Conservation (phyloP, 2,888 invertebrate species). For the Malachius bipustulatus region DNA sequence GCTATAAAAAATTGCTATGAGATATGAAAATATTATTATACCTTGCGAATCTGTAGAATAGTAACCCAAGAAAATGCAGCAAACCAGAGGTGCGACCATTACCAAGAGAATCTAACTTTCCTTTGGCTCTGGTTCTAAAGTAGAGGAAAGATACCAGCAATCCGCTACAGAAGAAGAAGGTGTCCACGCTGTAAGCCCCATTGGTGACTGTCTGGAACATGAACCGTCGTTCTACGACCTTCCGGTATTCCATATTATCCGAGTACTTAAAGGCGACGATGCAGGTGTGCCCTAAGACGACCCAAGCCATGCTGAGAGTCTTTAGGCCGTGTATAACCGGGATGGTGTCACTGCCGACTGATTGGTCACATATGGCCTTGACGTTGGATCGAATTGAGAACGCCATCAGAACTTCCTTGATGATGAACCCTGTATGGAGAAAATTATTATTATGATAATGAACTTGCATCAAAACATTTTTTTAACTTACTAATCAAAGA, state of each 20-base stretch:
- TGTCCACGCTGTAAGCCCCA: constrained; percentile 70
- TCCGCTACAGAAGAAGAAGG: constrained; percentile 72
- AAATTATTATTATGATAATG: too few relatives aligned
- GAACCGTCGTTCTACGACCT: constrained; percentile 63
- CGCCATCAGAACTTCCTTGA: constrained; percentile 60
- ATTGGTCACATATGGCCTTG: constrained; percentile 67
- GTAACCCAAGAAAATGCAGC: constrained; percentile 62
- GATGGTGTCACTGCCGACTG: constrained; percentile 68
- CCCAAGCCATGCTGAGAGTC: constrained; percentile 52
- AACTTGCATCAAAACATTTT: too few relatives aligned
- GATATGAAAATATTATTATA: constrained; percentile 25
- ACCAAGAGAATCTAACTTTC: constrained; percentile 52
- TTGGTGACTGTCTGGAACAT: constrained; percentile 69
- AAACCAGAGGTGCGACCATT: constrained; percentile 52
- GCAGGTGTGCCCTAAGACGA: constrained; percentile 61
- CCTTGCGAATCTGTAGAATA: constrained; percentile 68
- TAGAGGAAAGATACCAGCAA: constrained; percentile 76
- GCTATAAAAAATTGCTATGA: neutral
- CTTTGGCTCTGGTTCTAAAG: constrained; percentile 66
- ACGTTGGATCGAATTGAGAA: constrained; percentile 68
- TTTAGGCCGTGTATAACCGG: constrained; percentile 56
- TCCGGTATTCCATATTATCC: constrained; percentile 65
- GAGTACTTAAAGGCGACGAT: constrained; percentile 75
- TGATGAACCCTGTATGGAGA: constrained; percentile 48
- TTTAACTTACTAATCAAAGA: too few relatives aligned